These are phyloP conservation scores for Illadopsis cleaveri DNA, from an alignment of 2,113 vertebrate species.

Conservation along the genomic window DNA sequence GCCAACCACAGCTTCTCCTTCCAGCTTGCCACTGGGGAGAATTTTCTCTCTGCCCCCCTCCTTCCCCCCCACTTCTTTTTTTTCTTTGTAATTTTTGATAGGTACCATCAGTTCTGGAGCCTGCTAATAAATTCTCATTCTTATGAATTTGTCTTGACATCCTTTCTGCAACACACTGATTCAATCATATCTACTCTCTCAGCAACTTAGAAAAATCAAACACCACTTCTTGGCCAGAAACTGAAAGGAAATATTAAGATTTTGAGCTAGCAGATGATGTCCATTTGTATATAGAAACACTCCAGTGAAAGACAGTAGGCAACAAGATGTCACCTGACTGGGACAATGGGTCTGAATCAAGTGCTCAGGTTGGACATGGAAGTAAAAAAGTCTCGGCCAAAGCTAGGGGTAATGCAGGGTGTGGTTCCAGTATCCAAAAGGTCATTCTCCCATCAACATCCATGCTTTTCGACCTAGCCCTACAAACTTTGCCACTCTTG, in stretches of 20 bases:
- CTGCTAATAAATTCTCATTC: background rate
- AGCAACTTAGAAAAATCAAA: background rate
- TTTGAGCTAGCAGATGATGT: background rate
- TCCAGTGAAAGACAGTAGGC: background rate
- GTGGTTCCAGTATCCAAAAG: background rate
- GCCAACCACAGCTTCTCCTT: background rate
- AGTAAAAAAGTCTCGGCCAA: background rate
- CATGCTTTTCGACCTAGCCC: background rate
- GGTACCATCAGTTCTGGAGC: background rate
- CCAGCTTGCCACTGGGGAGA: background rate
- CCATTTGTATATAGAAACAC: background rate
- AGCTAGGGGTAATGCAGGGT: background rate
- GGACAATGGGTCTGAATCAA: background rate
- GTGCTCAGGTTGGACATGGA: background rate
- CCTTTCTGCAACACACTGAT: background rate
- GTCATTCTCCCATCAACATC: background rate
- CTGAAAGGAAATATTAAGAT: background rate
- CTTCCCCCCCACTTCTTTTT: background rate
- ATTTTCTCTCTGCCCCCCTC: background rate
- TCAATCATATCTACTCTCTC: background rate
- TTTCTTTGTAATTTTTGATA: background rate
- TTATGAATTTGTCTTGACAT: background rate
- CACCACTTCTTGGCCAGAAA: background rate
- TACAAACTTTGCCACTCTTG: background rate
- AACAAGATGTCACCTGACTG: background rate